Evolutionary conservation across 1,140 invertebrate genomes (phyloP).

Genomic region (Papilio helenus): DNA sequence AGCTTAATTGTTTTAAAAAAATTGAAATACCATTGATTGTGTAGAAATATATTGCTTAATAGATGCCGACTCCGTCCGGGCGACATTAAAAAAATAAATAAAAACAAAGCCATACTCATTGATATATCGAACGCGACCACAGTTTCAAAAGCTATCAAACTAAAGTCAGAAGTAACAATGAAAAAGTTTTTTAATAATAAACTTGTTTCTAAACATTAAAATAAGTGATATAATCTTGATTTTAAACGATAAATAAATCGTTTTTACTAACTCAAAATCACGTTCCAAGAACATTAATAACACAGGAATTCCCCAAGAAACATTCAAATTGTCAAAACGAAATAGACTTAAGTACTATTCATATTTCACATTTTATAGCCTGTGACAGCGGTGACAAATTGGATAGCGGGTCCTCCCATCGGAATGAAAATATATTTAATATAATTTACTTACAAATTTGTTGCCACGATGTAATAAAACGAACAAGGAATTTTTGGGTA

Average conservation of each 20-base stretch:
- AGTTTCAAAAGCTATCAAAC: too few relatives aligned
- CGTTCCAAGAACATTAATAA: constrained; percentile 11
- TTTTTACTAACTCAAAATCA: neutral
- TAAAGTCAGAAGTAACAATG: too few relatives aligned
- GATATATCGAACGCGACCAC: too few relatives aligned
- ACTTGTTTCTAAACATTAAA: neutral
- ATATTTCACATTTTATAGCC: constrained; percentile 16
- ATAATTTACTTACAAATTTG: constrained; percentile 2
- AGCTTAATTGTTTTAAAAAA: too few relatives aligned
- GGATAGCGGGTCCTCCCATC: neutral
- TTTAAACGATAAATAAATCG: neutral
- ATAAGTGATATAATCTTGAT: neutral
- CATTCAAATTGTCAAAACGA: constrained; percentile 2
- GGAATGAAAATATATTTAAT: constrained; percentile 13
- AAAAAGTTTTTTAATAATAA: too few relatives aligned
- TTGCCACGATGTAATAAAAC: neutral
- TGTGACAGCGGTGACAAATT: constrained; percentile 20
- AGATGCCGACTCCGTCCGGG: too few relatives aligned
- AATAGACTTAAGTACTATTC: constrained; percentile 22
- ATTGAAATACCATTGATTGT: too few relatives aligned
- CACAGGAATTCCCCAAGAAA: neutral
- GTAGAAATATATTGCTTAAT: too few relatives aligned
- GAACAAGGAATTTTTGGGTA: neutral
- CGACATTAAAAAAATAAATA: too few relatives aligned
- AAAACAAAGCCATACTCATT: too few relatives aligned